Percentiles rank a stretch among this genome's conserved stretches.
Conservation (phyloP, 2,888 invertebrate species). For the Sceliomorpha sp. region DNA sequence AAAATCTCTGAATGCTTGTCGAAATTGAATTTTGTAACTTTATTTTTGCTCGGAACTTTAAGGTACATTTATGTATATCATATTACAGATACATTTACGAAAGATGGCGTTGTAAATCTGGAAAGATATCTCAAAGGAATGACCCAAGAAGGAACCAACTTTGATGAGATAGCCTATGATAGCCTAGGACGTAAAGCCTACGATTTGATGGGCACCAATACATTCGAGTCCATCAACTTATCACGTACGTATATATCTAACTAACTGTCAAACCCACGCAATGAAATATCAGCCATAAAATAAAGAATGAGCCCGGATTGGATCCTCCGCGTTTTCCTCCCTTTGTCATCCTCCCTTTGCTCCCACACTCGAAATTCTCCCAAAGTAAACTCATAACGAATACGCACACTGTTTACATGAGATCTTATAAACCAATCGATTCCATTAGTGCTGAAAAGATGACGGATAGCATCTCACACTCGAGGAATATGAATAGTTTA, state of each 20-base stretch:
- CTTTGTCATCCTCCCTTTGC: slow-evolving; percentile 24
- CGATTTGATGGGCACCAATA: slow-evolving; percentile 79
- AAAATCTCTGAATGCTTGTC: too few relatives aligned
- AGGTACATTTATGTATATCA: too few relatives aligned
- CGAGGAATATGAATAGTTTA: slow-evolving; percentile 7
- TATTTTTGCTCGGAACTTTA: too few relatives aligned
- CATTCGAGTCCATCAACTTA: slow-evolving; percentile 80
- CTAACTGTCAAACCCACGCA: slow-evolving; percentile 63
- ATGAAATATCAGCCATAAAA: slow-evolving; percentile 71
- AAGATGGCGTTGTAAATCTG: too few relatives aligned
- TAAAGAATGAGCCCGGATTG: slow-evolving; percentile 77
- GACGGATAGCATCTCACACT: slow-evolving; percentile 21
- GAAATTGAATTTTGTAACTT: too few relatives aligned
- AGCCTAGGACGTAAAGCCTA: slow-evolving; percentile 77
- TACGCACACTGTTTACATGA: slow-evolving; percentile 19
- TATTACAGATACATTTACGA: too few relatives aligned
- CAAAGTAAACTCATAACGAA: slow-evolving; percentile 25
- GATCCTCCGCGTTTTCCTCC: slow-evolving; percentile 45
- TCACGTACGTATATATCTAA: slow-evolving; percentile 74
- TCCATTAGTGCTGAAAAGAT: slow-evolving; percentile 15
- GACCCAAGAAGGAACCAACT: slow-evolving; percentile 63
- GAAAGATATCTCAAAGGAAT: too few relatives aligned
- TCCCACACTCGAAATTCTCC: slow-evolving; percentile 18
- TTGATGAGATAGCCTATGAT: slow-evolving; percentile 73
- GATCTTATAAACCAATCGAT: slow-evolving; percentile 32